These are phyloP conservation scores for Actenoides hombroni DNA, from an alignment of 2,113 vertebrate species.

Conservation along the genomic window DNA sequence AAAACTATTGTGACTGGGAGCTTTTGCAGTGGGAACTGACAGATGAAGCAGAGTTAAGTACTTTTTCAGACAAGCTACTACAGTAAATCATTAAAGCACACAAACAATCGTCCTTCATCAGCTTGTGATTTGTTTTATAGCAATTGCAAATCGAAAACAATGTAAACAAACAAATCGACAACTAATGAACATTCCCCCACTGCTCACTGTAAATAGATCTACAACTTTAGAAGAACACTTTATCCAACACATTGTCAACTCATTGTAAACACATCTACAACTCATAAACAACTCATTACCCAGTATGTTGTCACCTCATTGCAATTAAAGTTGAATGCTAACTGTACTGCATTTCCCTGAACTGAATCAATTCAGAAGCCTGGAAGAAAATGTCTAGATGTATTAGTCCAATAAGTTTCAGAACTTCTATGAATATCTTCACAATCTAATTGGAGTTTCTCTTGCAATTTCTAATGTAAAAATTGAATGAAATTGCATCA, in stretches of 20 bases:
- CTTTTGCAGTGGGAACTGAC: conserved; percentile 78
- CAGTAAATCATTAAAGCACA: conserved; percentile 79
- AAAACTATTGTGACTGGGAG: conserved; percentile 79
- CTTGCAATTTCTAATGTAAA: neutral
- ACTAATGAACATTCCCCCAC: conserved; percentile 79
- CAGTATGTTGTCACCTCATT: conserved; percentile 82
- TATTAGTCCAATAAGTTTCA: conserved; percentile 17
- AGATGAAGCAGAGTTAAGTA: conserved; percentile 79
- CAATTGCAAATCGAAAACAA: conserved; percentile 81
- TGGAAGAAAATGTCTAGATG: conserved; percentile 51
- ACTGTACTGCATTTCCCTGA: conserved; percentile 73
- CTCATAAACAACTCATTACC: conserved; percentile 84
- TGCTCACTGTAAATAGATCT: conserved; percentile 78
- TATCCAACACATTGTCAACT: conserved; percentile 84
- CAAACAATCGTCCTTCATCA: conserved; percentile 80
- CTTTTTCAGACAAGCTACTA: conserved; percentile 76
- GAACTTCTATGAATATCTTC: neutral
- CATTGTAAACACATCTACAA: conserved; percentile 85
- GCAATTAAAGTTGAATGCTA: conserved; percentile 82
- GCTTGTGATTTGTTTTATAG: conserved; percentile 76
- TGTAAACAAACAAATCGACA: conserved; percentile 84
- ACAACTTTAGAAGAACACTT: conserved; percentile 81
- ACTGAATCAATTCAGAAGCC: conserved; percentile 65
- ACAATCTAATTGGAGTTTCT: conserved; percentile 7
- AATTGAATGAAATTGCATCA: neutral